These are phyloP conservation scores for Eilema griseolum DNA, from an alignment of 2,888 invertebrate species.

Conservation along the genomic window DNA sequence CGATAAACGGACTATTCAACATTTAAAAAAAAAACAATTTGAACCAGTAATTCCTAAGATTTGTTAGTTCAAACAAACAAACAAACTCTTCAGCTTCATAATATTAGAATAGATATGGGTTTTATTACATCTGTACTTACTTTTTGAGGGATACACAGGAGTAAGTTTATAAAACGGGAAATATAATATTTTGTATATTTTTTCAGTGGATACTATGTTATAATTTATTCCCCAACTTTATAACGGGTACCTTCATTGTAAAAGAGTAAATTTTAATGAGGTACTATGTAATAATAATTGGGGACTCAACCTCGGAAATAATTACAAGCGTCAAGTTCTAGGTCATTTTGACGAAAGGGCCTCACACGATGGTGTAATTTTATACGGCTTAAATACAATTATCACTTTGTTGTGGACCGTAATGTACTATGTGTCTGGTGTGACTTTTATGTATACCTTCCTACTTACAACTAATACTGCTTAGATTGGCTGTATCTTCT, in stretches of 20 bases:
- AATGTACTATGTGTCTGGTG: neutral
- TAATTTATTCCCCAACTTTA: neutral
- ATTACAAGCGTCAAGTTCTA: conserved; percentile 15
- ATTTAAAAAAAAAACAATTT: no score
- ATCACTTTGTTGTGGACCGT: conserved; percentile 11
- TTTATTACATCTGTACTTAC: no score
- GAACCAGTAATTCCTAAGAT: no score
- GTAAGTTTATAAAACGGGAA: neutral
- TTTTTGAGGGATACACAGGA: no score
- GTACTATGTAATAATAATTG: conserved; percentile 11
- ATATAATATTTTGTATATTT: neutral
- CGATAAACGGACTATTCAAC: no score
- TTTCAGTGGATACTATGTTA: neutral
- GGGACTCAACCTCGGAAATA: conserved; percentile 9
- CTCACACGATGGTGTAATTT: conserved; percentile 6
- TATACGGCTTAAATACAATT: conserved; percentile 10
- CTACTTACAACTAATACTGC: no score
- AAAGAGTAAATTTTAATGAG: conserved; percentile 7
- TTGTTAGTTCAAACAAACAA: no score
- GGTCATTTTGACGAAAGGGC: conserved; percentile 3
- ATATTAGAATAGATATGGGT: no score
- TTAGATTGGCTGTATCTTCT: no score
- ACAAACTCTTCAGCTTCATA: no score
- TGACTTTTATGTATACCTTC: no score
- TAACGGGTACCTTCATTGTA: neutral